Evolutionary conservation across 1,140 invertebrate genomes (phyloP), one percentile per base, ranked within the genome.

Genomic region (Sycobia sp.): DNA sequence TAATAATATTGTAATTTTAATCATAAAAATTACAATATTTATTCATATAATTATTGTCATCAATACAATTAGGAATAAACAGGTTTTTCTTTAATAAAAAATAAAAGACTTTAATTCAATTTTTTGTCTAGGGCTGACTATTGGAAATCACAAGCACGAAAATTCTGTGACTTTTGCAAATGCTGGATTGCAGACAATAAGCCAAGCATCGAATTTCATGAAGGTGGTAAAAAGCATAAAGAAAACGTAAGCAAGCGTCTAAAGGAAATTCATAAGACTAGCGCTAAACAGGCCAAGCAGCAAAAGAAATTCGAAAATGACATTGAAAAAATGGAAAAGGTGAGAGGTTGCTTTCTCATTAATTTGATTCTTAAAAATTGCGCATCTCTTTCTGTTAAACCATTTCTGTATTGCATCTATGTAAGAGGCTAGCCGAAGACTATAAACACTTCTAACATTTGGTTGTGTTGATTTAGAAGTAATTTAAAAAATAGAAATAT

Each of bases 111-210:
- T 32, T 32, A 4, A 32, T n/a, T 67, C 20, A 11, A 32, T 32
- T 69, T 57, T 60, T 61, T 56, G 67, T 82, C 83, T 18, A 93
- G 91, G 96, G 90, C 96, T 8, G 95, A 97, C 71, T 98, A 95
- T 77, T 99, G 96, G 96, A 96, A 97, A 81, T 98, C 96, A 27
- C 90, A 96, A 69, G 92, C 92, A 0, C 88, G 94, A 57, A 98
- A 98, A 79, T 98, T 90, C 78, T 99, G 96, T 75, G 95, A 98
- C 69, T 95, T 95, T 80, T 99, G 96, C 80, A 98, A 98, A 82
- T 97, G 95, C 77, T 99, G 96, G 96, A 91, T 97, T 69, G 91
- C 94, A 54, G 96, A 98, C 81, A 99, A 98, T 78, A 96, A 95
- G 86, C 90, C 95, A 87, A 97, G 95, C 78, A 87, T 96, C 67